These are phyloP conservation scores for Panulirus ornatus DNA, from an alignment of 1,140 invertebrate species.

Conservation along the genomic window DNA sequence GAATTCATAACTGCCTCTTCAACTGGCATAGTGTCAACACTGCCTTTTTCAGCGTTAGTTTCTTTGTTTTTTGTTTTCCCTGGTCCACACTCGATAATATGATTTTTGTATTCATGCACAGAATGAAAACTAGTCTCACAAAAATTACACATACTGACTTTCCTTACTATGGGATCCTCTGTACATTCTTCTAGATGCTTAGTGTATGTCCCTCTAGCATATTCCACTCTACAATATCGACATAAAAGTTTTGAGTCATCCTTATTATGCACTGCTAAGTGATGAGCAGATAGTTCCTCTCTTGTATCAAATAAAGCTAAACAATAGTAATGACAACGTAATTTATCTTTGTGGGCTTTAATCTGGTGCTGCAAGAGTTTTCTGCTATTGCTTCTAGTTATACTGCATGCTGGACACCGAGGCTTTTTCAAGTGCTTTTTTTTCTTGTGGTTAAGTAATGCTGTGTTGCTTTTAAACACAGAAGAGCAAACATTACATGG, in stretches of 20 bases:
- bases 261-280: conserved; percentile 51
- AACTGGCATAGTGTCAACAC: neutral
- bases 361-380: conserved; percentile 55
- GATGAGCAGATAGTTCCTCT: conserved; percentile 44
- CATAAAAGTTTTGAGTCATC: conserved; percentile 45
- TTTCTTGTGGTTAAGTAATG: conserved; percentile 29
- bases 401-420: conserved; percentile 46
- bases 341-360: conserved; percentile 40
- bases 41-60: neutral
- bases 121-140: conserved; percentile 32
- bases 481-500: conserved; percentile 23
- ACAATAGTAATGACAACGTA: conserved; percentile 47
- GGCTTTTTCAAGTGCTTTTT: conserved; percentile 29
- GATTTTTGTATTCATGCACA: neutral
- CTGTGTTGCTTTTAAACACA: conserved; percentile 34
- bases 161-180: conserved; percentile 12
- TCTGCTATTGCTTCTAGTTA: conserved; percentile 14
- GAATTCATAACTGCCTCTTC: neutral
- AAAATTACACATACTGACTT: neutral
- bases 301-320: conserved; percentile 56
- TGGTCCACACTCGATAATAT: conserved; percentile 30
- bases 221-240: conserved; percentile 34
- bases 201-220: conserved; percentile 23
- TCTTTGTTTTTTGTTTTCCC: neutral
- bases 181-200: conserved; percentile 31